phyloP scores from a whole-genome alignment of 2,888 invertebrate genomes.

The Stratiomys singularior region DNA sequence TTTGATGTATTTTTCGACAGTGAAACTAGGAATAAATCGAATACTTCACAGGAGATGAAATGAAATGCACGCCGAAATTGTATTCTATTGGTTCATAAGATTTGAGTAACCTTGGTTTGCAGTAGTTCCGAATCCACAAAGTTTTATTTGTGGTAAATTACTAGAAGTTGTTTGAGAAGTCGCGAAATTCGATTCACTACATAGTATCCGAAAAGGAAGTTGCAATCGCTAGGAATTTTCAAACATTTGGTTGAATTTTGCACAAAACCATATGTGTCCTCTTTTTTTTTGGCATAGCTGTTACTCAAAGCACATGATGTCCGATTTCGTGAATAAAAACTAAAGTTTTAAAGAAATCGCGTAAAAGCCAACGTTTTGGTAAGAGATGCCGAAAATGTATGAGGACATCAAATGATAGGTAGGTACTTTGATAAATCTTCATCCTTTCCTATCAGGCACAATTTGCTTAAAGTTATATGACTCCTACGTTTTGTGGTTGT shows the following conservation, averaged over 20 bases:
- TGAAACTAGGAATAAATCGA: background rate
- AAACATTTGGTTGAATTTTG: too few relatives aligned
- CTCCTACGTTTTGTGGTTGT: constrained; percentile 50
- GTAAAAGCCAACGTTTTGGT: constrained; percentile 30
- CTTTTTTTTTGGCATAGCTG: too few relatives aligned
- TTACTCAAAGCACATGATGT: background rate
- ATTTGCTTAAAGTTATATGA: constrained; percentile 52
- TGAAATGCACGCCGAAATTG: too few relatives aligned
- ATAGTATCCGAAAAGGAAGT: background rate
- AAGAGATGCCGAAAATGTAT: constrained; percentile 24
- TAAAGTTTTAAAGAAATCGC: constrained; percentile 43
- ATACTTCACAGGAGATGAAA: too few relatives aligned
- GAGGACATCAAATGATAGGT: constrained; percentile 22
- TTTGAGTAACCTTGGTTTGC: too few relatives aligned
- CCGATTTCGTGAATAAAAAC: background rate
- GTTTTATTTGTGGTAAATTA: too few relatives aligned
- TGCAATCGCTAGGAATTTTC: too few relatives aligned
- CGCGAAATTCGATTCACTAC: too few relatives aligned
- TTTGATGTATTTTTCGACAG: background rate
- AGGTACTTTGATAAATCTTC: background rate
- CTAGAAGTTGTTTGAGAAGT: too few relatives aligned
- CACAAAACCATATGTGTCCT: too few relatives aligned
- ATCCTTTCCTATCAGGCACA: constrained; percentile 42
- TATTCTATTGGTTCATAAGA: too few relatives aligned
- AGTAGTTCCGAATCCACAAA: too few relatives aligned